Conservation (phyloP, 2,888 invertebrate genomes). For the Erebia ligea region DNA sequence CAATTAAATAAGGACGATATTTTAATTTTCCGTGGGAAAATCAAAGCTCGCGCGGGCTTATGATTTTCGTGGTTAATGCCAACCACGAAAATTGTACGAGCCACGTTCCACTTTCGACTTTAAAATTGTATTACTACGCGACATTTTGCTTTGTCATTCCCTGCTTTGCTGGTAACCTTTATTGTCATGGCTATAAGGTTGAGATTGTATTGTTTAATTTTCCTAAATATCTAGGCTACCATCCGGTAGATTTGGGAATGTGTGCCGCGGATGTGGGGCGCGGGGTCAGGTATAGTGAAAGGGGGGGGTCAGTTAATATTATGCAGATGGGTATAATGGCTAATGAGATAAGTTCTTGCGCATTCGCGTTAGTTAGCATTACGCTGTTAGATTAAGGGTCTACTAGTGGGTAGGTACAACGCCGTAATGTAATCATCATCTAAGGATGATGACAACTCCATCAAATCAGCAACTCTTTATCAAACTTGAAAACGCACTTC, state of each 20-base stretch:
- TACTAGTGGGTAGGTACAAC: too few species aligned
- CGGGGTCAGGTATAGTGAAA: conserved; percentile 46
- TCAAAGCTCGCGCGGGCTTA: background rate
- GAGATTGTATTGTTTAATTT: conserved; percentile 41
- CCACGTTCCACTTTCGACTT: conserved; percentile 51
- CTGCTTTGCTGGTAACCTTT: conserved; percentile 43
- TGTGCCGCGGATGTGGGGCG: conserved; percentile 65
- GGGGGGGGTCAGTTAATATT: conserved; percentile 43
- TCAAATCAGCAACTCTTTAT: too few species aligned
- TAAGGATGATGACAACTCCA: too few species aligned
- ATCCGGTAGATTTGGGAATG: conserved; percentile 76
- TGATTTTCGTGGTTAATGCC: background rate
- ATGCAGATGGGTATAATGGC: conserved; percentile 44
- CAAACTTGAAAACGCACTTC: too few species aligned
- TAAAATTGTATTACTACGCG: conserved; percentile 41
- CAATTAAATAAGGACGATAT: background rate
- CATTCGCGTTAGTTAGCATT: background rate
- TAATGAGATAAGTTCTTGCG: conserved; percentile 37
- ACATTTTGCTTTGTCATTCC: conserved; percentile 45
- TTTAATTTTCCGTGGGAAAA: background rate
- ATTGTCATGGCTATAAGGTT: conserved; percentile 45
- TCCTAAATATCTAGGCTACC: conserved; percentile 71
- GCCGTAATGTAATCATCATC: too few species aligned
- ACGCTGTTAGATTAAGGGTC: background rate
- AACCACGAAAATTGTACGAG: background rate